A percentile compares a stretch with the other conserved stretches of the same genome.
Conservation (phyloP, 2,888 invertebrate species). For the Smittia aterrima region DNA sequence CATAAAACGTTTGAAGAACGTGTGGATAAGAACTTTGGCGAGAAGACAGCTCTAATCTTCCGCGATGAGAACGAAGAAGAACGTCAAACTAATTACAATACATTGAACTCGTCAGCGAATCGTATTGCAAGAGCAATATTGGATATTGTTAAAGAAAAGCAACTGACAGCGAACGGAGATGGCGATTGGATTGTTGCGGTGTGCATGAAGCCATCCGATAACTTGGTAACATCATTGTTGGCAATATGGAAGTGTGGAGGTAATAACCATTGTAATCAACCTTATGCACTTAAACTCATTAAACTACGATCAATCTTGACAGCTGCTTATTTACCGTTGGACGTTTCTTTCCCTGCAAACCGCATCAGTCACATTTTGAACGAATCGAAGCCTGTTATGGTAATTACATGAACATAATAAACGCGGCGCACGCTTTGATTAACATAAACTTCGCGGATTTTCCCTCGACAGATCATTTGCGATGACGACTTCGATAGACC, state of each 20-base stretch:
- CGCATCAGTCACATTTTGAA: constrained; percentile 73
- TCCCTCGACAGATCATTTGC: constrained; percentile 18
- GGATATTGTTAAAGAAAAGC: constrained; percentile 45
- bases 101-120: constrained; percentile 60
- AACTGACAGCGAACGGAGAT: constrained; percentile 58
- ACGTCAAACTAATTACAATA: constrained; percentile 55
- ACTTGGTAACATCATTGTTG: constrained; percentile 64
- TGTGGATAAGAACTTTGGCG: constrained; percentile 55
- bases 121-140: constrained; percentile 35
- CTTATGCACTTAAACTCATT: too few species aligned
- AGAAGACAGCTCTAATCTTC: constrained; percentile 63
- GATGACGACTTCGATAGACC: constrained; percentile 31
- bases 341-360: constrained; percentile 67
- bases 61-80: constrained; percentile 50
- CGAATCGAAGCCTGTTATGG: constrained; percentile 67
- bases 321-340: constrained; percentile 76
- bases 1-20: constrained; percentile 60
- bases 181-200: constrained; percentile 74
- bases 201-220: constrained; percentile 74
- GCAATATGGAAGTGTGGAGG: constrained; percentile 79
- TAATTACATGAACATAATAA: too few species aligned
- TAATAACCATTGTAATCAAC: constrained; percentile 64
- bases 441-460: not conserved
- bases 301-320: not conserved
- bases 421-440: not conserved